phyloP scores from a whole-genome alignment of 2,113 vertebrate species.

The Acrocephalus arundinaceus region DNA sequence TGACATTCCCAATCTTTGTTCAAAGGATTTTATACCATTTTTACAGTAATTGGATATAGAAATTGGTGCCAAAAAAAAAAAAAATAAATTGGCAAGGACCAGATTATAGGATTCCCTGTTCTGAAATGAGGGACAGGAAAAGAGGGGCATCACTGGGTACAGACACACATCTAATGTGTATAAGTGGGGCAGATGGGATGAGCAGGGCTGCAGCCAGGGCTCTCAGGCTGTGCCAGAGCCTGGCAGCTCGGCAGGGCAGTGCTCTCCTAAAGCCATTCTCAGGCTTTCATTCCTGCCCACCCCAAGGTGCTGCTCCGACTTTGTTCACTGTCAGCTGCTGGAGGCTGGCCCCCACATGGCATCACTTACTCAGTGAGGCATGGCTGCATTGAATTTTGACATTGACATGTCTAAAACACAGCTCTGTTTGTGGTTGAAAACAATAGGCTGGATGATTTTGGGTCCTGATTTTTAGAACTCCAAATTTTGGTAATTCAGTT shows the following conservation, averaged over 20 bases:
- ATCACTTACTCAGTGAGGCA: background rate
- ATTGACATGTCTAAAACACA: background rate
- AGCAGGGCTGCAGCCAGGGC: background rate
- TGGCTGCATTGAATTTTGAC: no score
- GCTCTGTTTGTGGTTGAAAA: background rate
- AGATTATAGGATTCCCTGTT: background rate
- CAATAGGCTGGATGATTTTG: background rate
- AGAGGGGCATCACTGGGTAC: background rate
- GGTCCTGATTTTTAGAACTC: background rate
- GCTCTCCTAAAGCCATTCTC: background rate
- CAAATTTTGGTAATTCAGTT: background rate
- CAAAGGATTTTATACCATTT: background rate
- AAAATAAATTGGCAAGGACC: background rate
- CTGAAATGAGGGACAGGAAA: background rate
- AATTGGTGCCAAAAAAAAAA: background rate
- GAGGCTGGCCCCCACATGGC: background rate
- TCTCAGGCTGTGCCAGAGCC: background rate
- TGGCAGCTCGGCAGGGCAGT: background rate
- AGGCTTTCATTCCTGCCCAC: no score
- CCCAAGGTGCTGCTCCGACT: background rate
- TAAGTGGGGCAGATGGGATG: fast-evolving
- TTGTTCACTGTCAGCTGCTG: background rate
- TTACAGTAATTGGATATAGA: background rate
- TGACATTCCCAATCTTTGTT: background rate
- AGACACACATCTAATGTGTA: background rate